These are phyloP conservation scores for Radopholus similis DNA, from an alignment of 1,140 invertebrate species.

Conservation along the genomic window DNA sequence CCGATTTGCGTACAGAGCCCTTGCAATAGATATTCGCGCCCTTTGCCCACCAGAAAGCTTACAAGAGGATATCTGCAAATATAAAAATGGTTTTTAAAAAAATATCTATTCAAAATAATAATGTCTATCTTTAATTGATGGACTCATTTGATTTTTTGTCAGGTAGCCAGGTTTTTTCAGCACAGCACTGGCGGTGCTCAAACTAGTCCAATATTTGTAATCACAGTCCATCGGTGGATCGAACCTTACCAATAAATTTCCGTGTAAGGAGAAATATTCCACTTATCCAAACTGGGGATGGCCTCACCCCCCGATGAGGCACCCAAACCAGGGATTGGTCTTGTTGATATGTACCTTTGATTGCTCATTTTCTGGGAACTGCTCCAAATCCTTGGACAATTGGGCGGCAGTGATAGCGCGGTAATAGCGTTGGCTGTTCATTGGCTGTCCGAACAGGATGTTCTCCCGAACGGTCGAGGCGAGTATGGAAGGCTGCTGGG, in stretches of 20 bases:
- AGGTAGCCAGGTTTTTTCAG: too few relatives aligned
- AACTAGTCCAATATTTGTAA: too few relatives aligned
- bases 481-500: conserved; percentile 70
- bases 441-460: conserved; percentile 68
- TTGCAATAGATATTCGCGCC: conserved; percentile 73
- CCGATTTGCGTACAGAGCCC: conserved; percentile 62
- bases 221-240: too few relatives aligned
- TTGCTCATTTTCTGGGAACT: conserved; percentile 68
- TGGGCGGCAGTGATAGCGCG: conserved; percentile 60
- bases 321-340: too few relatives aligned
- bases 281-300: too few relatives aligned
- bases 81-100: conserved; percentile 12
- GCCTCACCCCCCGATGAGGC: too few relatives aligned
- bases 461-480: conserved; percentile 71
- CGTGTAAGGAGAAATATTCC: too few relatives aligned
- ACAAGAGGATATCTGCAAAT: conserved; percentile 12
- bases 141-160: too few relatives aligned
- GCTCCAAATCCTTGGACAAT: conserved; percentile 63
- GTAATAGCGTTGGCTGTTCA: conserved; percentile 65
- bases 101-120: conserved; percentile 17
- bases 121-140: too few relatives aligned
- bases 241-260: too few relatives aligned
- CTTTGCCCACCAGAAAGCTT: conserved; percentile 75
- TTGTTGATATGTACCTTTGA: conserved; percentile 66
- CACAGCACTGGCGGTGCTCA: too few relatives aligned